Percentiles rank a stretch among this genome's conserved stretches.
Conservation (phyloP, 37 sponge, comb jelly and placozoan species). For the Agelas oroides region DNA sequence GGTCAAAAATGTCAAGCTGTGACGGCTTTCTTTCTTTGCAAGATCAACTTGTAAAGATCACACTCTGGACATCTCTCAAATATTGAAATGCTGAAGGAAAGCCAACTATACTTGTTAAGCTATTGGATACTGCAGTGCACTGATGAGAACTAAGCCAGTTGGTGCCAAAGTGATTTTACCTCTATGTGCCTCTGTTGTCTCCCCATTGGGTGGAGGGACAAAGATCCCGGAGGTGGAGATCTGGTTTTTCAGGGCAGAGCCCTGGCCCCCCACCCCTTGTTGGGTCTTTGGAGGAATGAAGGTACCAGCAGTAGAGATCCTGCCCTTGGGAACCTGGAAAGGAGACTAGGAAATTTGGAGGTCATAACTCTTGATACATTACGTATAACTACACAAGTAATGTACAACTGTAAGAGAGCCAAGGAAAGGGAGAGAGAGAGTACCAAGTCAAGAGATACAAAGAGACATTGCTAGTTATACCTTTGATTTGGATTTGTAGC, state of each 20-base stretch:
- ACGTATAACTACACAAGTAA: neutral
- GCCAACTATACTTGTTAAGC: too few relatives aligned
- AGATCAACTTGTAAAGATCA: too few relatives aligned
- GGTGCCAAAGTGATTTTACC: too few relatives aligned
- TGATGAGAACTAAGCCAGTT: too few relatives aligned
- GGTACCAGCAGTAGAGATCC: constrained; percentile 29
- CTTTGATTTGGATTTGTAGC: constrained; percentile 61
- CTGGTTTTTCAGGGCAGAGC: neutral
- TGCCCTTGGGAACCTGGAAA: neutral
- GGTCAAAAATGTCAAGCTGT: too few relatives aligned
- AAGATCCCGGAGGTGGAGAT: constrained; percentile 40
- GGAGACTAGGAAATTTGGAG: neutral
- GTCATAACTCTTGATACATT: neutral
- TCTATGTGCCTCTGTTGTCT: neutral
- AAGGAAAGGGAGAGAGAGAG: too few relatives aligned
- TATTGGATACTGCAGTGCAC: too few relatives aligned
- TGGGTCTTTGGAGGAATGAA: constrained; percentile 49
- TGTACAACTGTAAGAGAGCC: too few relatives aligned
- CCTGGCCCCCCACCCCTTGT: neutral
- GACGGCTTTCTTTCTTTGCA: too few relatives aligned
- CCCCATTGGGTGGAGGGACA: neutral
- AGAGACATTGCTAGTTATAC: neutral
- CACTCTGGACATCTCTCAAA: too few relatives aligned
- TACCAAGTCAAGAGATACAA: too few relatives aligned
- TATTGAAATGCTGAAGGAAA: too few relatives aligned